Evolutionary conservation across 2,797 vertebrate genomes (phyloP).

Genomic region (Dryobates pubescens): DNA sequence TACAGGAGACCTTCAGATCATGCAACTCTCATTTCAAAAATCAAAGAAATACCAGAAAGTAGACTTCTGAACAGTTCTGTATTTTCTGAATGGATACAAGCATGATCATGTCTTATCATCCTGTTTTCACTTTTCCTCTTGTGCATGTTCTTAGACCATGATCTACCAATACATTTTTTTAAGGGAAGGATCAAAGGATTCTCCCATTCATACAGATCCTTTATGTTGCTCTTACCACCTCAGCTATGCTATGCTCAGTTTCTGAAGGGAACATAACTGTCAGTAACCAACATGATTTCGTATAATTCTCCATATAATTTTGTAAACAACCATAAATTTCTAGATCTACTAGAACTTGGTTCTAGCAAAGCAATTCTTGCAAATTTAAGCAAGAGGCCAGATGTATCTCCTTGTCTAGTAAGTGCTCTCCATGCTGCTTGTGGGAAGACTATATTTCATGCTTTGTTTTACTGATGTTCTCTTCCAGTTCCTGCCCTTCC

Average conservation of each 20-base stretch:
- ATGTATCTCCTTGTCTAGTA: background rate
- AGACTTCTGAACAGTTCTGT: background rate
- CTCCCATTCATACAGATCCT: background rate
- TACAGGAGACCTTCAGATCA: background rate
- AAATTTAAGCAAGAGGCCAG: too few relatives aligned
- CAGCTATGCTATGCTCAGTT: background rate
- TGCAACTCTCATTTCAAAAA: background rate
- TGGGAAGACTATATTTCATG: background rate
- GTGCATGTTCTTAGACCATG: background rate
- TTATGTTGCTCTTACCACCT: background rate
- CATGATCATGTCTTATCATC: background rate
- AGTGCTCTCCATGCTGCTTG: background rate
- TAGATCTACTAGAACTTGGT: background rate
- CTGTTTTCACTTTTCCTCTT: background rate
- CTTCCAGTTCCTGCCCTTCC: background rate
- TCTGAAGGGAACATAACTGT: background rate
- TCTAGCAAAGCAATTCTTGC: background rate
- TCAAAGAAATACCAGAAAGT: background rate
- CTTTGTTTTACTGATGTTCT: background rate
- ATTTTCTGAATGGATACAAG: background rate
- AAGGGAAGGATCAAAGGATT: background rate
- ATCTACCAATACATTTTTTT: background rate
- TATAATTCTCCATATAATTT: background rate
- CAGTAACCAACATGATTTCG: background rate
- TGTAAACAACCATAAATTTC: background rate